phyloP scores from a whole-genome alignment of 2,797 vertebrate genomes.

The Artibeus lituratus region DNA sequence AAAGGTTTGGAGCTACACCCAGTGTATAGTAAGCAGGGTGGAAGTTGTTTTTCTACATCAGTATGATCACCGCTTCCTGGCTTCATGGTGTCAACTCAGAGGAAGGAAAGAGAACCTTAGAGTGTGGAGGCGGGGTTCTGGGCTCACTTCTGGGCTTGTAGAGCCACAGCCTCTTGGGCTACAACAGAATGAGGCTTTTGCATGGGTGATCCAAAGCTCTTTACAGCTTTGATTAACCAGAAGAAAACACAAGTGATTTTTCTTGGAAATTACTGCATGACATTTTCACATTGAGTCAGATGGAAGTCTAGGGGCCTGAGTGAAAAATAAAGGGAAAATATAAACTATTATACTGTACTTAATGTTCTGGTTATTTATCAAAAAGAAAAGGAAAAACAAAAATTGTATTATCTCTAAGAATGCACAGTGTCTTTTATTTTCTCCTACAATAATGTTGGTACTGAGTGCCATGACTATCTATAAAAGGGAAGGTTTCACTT shows the following conservation, averaged over 20 bases:
- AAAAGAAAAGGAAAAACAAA: not conserved
- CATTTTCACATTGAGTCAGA: not conserved
- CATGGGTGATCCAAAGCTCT: not conserved
- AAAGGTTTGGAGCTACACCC: not conserved
- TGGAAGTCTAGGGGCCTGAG: not conserved
- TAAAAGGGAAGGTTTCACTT: not conserved
- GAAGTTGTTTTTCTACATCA: not conserved
- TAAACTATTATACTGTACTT: not conserved
- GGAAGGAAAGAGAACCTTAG: not conserved
- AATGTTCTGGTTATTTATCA: not conserved
- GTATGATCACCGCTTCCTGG: not conserved
- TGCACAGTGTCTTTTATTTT: not conserved
- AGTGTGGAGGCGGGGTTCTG: not conserved
- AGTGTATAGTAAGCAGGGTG: not conserved
- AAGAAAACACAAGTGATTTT: not conserved
- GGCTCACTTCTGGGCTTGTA: not conserved
- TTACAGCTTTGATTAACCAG: not conserved
- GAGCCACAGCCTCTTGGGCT: not conserved
- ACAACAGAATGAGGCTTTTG: not conserved
- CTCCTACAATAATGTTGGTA: not conserved
- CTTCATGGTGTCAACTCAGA: not conserved
- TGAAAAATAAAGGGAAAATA: not conserved
- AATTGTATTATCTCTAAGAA: not conserved
- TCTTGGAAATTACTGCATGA: not conserved
- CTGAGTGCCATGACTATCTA: not conserved